Base-by-base conservation (phyloP, 2,888 invertebrate genomes). In the Zygogramma bicolorata region DNA sequence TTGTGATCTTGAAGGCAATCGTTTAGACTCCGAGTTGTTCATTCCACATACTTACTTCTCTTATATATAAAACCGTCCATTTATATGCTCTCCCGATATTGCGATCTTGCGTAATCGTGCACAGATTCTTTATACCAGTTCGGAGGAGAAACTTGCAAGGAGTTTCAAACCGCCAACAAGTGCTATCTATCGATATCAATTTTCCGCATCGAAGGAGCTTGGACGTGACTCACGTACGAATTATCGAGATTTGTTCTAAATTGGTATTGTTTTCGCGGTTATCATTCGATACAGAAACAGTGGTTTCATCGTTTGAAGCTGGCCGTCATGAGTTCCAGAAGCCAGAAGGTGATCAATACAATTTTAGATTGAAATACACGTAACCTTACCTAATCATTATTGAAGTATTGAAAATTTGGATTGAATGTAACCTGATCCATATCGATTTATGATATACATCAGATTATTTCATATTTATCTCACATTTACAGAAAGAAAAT, bases 171-270 rank as follows among this genome's bases (percentile, higher is more conserved):
- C n/a, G n/a, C 38, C 38, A 38, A 38, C 38, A 38, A 38, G 38
- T 38, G 38, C 38, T 38, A 38, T 38, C 38, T 31, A 60, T 60
- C 60, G 20, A 60, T 34, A 60, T 27, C 60, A 60, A 60, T 60
- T 60, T 60, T 34, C 60, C 31, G 31, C 18, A 29, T 60, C 60
- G 31, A 15, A 60, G 34, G 38, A 60, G 18, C 34, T 31, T 7
- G 60, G 31, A 34, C 60, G 60, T 31, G 60, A 31, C 60, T 27
- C 15, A 27, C 59, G n/a, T 15, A 6, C 15, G 29, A 59, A 59
- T 31, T 15, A 18, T 6, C 18, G 60, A 60, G 60, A 60, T 60
- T 60, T 60, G 60, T 34, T 34, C 65, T 65, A 63, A 40, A 27
- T 60, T 60, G 13, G 27, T 63, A 22, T 63, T 40, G 10, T 38